Base-by-base conservation (phyloP, 2,113 vertebrate species). In the Salminus brasiliensis region DNA sequence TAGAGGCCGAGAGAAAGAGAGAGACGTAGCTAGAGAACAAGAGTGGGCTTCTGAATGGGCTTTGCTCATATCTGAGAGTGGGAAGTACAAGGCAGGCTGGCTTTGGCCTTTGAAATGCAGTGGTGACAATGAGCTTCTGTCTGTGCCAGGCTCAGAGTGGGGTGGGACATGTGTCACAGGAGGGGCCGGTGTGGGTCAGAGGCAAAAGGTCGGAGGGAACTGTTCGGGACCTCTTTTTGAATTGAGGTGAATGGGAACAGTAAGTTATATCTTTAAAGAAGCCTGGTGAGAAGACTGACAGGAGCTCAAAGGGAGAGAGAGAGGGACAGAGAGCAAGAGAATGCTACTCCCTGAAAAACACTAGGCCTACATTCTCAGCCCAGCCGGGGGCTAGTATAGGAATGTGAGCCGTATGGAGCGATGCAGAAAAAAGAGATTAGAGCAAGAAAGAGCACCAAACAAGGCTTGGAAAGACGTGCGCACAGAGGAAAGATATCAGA, bases 61-160 rank as follows among this genome's bases (percentile, higher is more conserved):
- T 47, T 68, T 66, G 65, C 77, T 81, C 29, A 57, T 74, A 76
- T 81, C 45, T 84, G 66, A 72, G 66, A 76, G 79, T 76, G 39
- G 71, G 71, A 39, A 69, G 81, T 72, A 21, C 52, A 30, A 69
- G 78, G 72, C 77, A 57, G 67, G 85, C 81, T 74, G 72, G 81
- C 76, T 80, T 81, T 84, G 78, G 78, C 78, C 78, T 87, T 83
- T 87, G 82, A 89, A 89, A 86, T 88, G 75, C 81, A 83, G 72
- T 49, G 70, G 53, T 81, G 78, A 90, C 90, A 90, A 88, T 88
- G 72, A 82, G 74, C 81, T 85, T 85, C 88, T 91, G 87, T 91
- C 78, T 63, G 43, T 62, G 68, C 29, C 45, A 32, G 72, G 78
- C 79, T 72, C 72, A 68, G 62, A 73, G 55, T 74, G 73, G 72